Conservation (phyloP, 2,888 invertebrate genomes). For the Microchrysa polita region DNA sequence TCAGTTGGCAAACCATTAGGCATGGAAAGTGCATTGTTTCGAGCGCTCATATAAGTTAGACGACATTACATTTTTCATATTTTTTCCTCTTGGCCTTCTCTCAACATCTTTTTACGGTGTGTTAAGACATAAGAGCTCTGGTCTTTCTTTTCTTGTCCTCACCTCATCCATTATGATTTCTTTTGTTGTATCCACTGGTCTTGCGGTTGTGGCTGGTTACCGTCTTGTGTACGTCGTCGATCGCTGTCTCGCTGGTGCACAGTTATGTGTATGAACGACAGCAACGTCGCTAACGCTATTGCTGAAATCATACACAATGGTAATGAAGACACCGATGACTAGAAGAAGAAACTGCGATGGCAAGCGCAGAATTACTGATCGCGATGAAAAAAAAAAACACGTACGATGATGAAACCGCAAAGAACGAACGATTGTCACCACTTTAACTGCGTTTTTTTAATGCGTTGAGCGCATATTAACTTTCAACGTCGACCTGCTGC, state of each 20-base stretch:
- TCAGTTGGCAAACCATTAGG: conserved; percentile 23
- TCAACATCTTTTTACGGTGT: no score
- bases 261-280: neutral
- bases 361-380: no score
- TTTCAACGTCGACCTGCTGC: conserved; percentile 32
- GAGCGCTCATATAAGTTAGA: neutral
- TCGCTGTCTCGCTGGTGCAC: neutral
- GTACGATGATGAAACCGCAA: neutral
- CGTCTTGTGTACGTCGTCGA: neutral
- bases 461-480: conserved; percentile 28
- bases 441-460: conserved; percentile 12
- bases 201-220: neutral
- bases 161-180: conserved; percentile 33
- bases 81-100: neutral
- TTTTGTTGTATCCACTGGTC: conserved; percentile 18
- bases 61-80: conserved; percentile 16
- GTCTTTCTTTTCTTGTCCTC: conserved; percentile 19
- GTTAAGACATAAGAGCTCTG: neutral
- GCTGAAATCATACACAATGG: no score
- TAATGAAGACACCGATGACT: no score
- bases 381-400: neutral
- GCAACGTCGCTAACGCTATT: no score
- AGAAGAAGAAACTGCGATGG: no score
- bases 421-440: conserved; percentile 16
- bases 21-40: conserved; percentile 40